These are phyloP conservation scores for Priocnemis perturbator DNA, from an alignment of 2,888 invertebrate species.

Conservation along the genomic window DNA sequence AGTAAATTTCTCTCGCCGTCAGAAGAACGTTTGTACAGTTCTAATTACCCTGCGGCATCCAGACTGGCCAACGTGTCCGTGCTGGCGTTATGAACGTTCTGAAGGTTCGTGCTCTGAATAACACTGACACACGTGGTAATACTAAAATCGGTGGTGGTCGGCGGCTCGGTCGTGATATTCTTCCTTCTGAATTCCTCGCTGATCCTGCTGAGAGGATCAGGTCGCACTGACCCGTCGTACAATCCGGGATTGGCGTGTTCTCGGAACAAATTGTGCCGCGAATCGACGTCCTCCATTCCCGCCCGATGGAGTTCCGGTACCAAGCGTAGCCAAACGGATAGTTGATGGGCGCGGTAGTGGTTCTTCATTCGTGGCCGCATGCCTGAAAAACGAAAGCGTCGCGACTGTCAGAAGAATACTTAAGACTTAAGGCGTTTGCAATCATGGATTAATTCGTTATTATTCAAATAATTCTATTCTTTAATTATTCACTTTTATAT, in stretches of 20 bases:
- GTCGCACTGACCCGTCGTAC: slow-evolving; percentile 92
- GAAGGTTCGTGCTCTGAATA: slow-evolving; percentile 77
- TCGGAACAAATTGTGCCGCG: slow-evolving; percentile 91
- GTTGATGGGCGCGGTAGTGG: slow-evolving; percentile 95
- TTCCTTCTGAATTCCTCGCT: slow-evolving; percentile 79
- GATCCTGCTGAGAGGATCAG: slow-evolving; percentile 86
- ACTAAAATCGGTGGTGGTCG: slow-evolving; percentile 83
- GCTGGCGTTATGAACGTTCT: slow-evolving; percentile 80
- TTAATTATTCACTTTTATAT: too few relatives aligned
- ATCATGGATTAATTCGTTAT: too few relatives aligned
- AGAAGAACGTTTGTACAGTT: too few relatives aligned
- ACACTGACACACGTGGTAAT: slow-evolving; percentile 85
- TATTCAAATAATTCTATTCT: too few relatives aligned
- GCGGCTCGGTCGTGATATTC: slow-evolving; percentile 80
- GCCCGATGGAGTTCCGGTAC: slow-evolving; percentile 93
- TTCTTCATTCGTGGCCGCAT: slow-evolving; percentile 93
- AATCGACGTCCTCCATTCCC: slow-evolving; percentile 92
- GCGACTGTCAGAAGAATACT: too few relatives aligned
- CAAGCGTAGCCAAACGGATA: slow-evolving; percentile 95
- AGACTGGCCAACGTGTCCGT: slow-evolving; percentile 87
- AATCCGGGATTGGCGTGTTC: slow-evolving; percentile 92
- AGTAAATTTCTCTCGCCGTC: too few relatives aligned
- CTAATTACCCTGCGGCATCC: slow-evolving; percentile 82
- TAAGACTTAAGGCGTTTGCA: too few relatives aligned
- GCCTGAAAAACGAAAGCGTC: slow-evolving; percentile 78